Evolutionary conservation across 2,888 invertebrate genomes (phyloP).

Genomic region (Metallyticus violacea): DNA sequence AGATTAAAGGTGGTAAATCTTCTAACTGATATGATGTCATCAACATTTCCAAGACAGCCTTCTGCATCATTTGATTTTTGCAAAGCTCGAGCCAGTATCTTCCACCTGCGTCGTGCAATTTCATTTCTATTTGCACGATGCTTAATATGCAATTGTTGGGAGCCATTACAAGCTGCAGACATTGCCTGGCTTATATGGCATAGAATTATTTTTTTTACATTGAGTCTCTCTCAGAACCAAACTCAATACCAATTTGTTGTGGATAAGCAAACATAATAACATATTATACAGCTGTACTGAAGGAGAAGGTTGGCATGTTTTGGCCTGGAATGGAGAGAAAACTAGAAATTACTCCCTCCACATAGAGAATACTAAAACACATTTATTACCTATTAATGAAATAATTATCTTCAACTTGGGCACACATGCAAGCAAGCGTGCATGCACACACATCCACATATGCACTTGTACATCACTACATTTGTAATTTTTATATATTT

Average conservation of each 20-base stretch:
- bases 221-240: background rate
- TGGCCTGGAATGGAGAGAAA: slow-evolving; percentile 29
- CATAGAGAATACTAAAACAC: background rate
- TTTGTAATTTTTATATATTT: no score
- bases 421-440: no score
- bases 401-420: no score
- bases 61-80: slow-evolving; percentile 25
- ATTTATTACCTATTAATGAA: no score
- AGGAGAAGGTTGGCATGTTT: background rate
- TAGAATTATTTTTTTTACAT: background rate
- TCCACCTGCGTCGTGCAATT: slow-evolving; percentile 66
- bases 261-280: background rate
- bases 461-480: no score
- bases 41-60: slow-evolving; percentile 37
- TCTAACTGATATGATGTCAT: slow-evolving; percentile 54
- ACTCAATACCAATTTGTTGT: background rate
- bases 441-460: no score
- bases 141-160: background rate
- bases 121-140: slow-evolving; percentile 44
- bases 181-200: slow-evolving; percentile 4
- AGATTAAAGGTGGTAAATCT: slow-evolving; percentile 60
- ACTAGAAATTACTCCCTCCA: slow-evolving; percentile 18
- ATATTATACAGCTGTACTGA: background rate
- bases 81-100: slow-evolving; percentile 64
- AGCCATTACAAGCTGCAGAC: slow-evolving; percentile 24